Evolutionary conservation across 2,113 vertebrate genomes (phyloP).

Genomic region (Motacilla tschutschensis): DNA sequence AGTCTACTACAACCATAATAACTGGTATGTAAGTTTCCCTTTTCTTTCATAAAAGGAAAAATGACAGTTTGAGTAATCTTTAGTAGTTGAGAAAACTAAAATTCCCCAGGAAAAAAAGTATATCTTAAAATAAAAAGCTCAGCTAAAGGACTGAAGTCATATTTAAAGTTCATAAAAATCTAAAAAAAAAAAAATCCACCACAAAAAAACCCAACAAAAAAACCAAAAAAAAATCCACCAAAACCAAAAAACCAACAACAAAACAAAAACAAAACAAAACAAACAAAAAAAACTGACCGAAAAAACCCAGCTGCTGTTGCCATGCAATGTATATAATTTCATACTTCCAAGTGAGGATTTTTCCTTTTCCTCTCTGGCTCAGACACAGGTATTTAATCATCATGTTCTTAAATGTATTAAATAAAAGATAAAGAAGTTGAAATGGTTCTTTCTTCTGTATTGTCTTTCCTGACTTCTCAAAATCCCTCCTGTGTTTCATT

Average conservation of each 20-base stretch:
- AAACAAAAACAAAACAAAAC: too few species aligned
- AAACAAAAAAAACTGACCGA: neutral
- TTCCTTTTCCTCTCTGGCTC: neutral
- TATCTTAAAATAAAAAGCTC: neutral
- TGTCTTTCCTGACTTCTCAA: neutral
- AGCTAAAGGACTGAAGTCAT: neutral
- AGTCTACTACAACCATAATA: constrained; percentile 66
- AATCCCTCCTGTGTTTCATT: neutral
- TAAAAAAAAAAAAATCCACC: neutral
- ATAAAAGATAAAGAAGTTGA: neutral
- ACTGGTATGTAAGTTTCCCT: constrained; percentile 72
- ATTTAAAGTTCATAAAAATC: neutral
- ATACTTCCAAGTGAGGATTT: neutral
- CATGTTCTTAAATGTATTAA: neutral
- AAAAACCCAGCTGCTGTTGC: neutral
- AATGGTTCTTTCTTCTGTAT: neutral
- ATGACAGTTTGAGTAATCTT: neutral
- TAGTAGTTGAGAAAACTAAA: neutral
- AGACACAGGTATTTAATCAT: neutral
- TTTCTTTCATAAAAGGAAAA: constrained; percentile 65
- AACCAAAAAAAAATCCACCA: too few species aligned
- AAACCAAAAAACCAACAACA: too few species aligned
- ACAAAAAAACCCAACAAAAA: too few species aligned
- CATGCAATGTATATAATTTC: neutral
- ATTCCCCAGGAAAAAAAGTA: neutral